Evolutionary conservation across 2,888 invertebrate genomes (phyloP), one percentile per base, ranked within the genome.

Genomic region (Drosophila pseudotakahashii): DNA sequence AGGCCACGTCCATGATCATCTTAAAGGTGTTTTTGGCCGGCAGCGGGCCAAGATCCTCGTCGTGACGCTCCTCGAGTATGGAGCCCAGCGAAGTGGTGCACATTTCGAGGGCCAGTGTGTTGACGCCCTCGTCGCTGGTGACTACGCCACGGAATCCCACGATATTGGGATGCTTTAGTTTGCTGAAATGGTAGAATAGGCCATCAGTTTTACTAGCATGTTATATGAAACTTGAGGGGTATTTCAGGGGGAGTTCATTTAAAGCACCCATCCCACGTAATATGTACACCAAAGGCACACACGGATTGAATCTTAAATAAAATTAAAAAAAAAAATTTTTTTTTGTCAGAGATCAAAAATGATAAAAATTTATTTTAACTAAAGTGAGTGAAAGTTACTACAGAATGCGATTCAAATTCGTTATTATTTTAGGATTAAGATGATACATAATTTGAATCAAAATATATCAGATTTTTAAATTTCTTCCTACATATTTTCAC

Each of bases 51-150:
- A 92, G 79, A 13, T 91, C 89, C 1, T 94, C 93, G 36, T 95
- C 95, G 7, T 92, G 88, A 60, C 94, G 93, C 48, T 94, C 93
- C 90, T 97, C 97, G 75, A 97, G 95, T 90, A 96, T 93, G 82
- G 96, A 95, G 2, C 96, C 96, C 4, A 97, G 92, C 0, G 95
- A 96, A 34, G 93, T 90, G 54, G 94, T 94, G 87, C 96, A 95
- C 58, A 95, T 95, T 89, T 97, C 97, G 95, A 97, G 95, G 0
- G 95, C 96, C 55, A 97, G 91, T 63, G 95, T 95, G 60, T 95
- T 93, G 1, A 88, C 90, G 3, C 91, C 92, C 16, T 91, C 90
- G 1, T 76, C 51, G 0, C 82, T 66, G 26, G 88, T 89, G 9
- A 93, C 91, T 44, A 94, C 93, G 0, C 93, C 94, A 9, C 94